A percentile compares a stretch with the other conserved stretches of the same genome.
Conservation (phyloP, 1,140 invertebrate genomes). For the Drosophila littoralis region DNA sequence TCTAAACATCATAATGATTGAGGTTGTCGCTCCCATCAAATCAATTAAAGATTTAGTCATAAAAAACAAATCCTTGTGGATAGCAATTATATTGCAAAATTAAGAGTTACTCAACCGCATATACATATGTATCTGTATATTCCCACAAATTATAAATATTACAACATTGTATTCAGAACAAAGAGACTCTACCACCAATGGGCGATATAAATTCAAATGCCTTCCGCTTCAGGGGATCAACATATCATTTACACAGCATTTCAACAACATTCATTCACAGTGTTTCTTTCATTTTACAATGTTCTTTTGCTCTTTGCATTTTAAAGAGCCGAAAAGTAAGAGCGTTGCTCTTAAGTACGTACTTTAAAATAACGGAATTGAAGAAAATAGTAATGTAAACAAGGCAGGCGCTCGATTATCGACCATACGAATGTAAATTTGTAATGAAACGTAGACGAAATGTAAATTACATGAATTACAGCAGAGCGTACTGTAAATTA, state of each 20-base stretch:
- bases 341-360: constrained; percentile 1
- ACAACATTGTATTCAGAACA: constrained; percentile 19
- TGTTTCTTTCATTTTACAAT: background rate
- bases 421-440: constrained; percentile 27
- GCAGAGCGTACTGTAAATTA: constrained; percentile 12
- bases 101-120: constrained; percentile 15
- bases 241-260: constrained; percentile 29
- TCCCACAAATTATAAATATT: constrained; percentile 20
- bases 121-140: background rate
- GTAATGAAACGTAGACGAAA: constrained; percentile 56
- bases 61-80: background rate
- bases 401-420: constrained; percentile 41
- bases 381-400: constrained; percentile 42
- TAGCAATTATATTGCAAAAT: constrained; percentile 1
- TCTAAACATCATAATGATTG: background rate
- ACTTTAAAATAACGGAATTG: constrained; percentile 10
- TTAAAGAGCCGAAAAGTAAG: constrained; percentile 22
- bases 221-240: constrained; percentile 27
- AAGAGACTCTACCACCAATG: background rate
- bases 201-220: constrained; percentile 23
- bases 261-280: constrained; percentile 32
- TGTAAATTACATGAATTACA: constrained; percentile 56
- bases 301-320: constrained; percentile 36
- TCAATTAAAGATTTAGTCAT: constrained; percentile 18
- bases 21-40: constrained; percentile 16